Evolutionary conservation across 2,113 vertebrate genomes (phyloP).

Genomic region (Axis porcinus): DNA sequence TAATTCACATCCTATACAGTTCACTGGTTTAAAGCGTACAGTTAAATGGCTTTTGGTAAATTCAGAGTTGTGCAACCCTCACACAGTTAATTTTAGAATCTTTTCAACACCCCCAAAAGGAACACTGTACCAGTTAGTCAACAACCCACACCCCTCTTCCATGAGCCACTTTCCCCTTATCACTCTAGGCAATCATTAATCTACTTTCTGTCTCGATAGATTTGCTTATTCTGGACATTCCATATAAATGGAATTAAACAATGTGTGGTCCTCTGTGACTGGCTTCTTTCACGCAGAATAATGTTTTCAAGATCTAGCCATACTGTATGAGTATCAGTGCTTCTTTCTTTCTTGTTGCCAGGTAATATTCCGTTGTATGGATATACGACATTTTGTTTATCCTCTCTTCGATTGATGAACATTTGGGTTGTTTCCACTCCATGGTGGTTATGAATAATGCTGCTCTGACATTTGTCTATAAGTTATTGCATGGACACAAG

Average conservation of each 20-base stretch:
- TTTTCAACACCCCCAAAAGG: not conserved
- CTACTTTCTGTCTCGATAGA: not conserved
- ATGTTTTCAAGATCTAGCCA: not conserved
- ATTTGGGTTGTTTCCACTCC: not conserved
- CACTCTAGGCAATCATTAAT: not conserved
- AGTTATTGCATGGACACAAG: not conserved
- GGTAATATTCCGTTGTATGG: not conserved
- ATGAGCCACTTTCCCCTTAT: too few species aligned
- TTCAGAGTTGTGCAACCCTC: not conserved
- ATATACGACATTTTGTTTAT: not conserved
- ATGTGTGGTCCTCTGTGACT: not conserved
- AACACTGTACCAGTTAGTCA: not conserved
- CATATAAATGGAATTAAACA: not conserved
- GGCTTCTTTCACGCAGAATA: not conserved
- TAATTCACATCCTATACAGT: not conserved
- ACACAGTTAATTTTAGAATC: not conserved
- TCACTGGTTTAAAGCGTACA: not conserved
- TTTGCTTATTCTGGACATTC: not conserved
- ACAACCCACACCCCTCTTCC: not conserved
- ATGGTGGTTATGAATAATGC: not conserved
- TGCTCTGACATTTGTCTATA: not conserved
- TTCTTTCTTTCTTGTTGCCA: not conserved
- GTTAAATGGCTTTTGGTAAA: not conserved
- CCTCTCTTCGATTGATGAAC: not conserved
- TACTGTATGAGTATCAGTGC: not conserved